phyloP scores from a whole-genome alignment of 1,140 invertebrate genomes.

The Ceratina japonica region DNA sequence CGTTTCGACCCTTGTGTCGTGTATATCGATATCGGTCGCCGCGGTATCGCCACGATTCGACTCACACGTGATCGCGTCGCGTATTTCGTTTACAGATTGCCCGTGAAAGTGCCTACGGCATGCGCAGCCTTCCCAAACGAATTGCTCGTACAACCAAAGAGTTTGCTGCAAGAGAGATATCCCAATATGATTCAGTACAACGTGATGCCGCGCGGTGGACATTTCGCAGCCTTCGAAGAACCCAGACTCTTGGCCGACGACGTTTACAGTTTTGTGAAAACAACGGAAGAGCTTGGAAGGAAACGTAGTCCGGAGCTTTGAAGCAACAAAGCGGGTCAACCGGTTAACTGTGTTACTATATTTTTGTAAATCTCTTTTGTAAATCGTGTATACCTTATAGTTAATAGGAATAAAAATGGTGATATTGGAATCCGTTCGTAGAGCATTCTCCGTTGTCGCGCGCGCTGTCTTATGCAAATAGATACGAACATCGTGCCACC shows the following conservation, averaged over 20 bases:
- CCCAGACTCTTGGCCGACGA: conserved; percentile 86
- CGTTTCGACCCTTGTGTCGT: not conserved
- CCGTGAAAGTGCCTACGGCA: conserved; percentile 82
- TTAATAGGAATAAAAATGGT: conserved; percentile 6
- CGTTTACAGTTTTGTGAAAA: conserved; percentile 77
- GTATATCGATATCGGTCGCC: not conserved
- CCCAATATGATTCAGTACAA: conserved; percentile 83
- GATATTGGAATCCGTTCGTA: too few relatives aligned
- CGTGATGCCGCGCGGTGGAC: conserved; percentile 85
- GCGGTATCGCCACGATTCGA: too few relatives aligned
- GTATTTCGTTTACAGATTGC: conserved; percentile 79
- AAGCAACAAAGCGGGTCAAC: not conserved
- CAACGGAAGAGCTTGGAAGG: conserved; percentile 6
- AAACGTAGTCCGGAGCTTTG: not conserved
- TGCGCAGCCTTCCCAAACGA: conserved; percentile 85
- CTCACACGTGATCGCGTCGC: not conserved
- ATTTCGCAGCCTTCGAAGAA: conserved; percentile 91
- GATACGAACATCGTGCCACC: too few relatives aligned
- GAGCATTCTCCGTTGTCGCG: too few relatives aligned
- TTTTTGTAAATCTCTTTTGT: conserved; percentile 11
- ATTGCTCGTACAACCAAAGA: conserved; percentile 81
- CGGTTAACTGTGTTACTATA: not conserved
- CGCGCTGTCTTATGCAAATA: too few relatives aligned
- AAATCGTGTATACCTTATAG: conserved; percentile 21
- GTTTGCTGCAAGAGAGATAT: conserved; percentile 81